Evolutionary conservation across 2,888 invertebrate genomes (phyloP), one percentile per base, ranked within the genome.

Genomic region (Heliconius hortense): DNA sequence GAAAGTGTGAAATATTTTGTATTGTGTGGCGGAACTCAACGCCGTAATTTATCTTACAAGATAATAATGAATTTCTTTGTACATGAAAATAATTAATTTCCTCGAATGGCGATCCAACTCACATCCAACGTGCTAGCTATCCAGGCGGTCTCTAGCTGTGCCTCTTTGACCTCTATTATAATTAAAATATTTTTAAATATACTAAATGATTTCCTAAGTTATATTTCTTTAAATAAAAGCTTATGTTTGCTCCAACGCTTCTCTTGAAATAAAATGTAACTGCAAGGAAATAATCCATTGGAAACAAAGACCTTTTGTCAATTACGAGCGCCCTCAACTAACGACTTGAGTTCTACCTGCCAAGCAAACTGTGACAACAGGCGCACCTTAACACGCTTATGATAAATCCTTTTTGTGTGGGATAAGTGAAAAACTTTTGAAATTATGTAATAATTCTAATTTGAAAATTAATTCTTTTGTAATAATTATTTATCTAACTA

Each of bases 321-420:
- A 82, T 83, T 82, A 83, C 80, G 80, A 79, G 80, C 64, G 64
- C 78, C 79, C 82, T 80, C 80, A 80, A 85, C 85, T 86, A 88
- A 88, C 85, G 88, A 87, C 85, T 85, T 83, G 84, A 83, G 85
- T 82, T 84, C 82, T 89, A 89, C 90, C 89, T 89, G 85, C 83
- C 85, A 88, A 89, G 87, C 87, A 90, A 89, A 88, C 87, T 88
- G 87, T 87, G 87, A 90, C 88, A 89, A 89, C 89, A 89, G 87
- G 87, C 87, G 84, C 87, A 89, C 87, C 88, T 90, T 87, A 86
- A 85, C 87, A 85, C 85, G 83, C 82, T 83, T 83, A 85, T 83
- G 86, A 89, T 89, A 89, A 90, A 89, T 90, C 86, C 85, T 83
- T 80, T 74, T 71, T 66, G 69, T 78, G 73, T 84, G 86, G 87